Conservation (phyloP, 2,888 invertebrate species). For the Aporophyla lueneburgensis region DNA sequence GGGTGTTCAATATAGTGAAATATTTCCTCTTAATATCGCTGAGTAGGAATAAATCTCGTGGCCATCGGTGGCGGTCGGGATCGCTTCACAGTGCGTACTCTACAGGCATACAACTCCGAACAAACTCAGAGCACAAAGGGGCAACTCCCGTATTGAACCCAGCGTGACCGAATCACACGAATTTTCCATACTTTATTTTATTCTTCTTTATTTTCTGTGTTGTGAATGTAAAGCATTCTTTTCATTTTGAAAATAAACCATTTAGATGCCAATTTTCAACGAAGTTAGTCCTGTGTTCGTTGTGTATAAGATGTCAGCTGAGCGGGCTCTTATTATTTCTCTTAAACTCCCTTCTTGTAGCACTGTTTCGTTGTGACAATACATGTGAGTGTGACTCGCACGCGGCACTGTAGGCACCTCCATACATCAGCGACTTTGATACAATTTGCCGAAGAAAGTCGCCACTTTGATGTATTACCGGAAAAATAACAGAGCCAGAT, state of each 20-base stretch:
- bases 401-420: constrained; percentile 32
- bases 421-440: constrained; percentile 85
- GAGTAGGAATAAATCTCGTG: constrained; percentile 58
- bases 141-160: neutral
- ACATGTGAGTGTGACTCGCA: neutral
- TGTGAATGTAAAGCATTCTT: neutral
- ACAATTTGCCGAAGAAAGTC: constrained; percentile 85
- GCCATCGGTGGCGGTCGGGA: constrained; percentile 24
- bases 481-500: constrained; percentile 85
- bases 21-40: constrained; percentile 52
- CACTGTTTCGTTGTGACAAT: neutral
- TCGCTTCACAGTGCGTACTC: neutral
- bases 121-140: neutral
- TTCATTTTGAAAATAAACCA: neutral
- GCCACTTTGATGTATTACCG: constrained; percentile 86
- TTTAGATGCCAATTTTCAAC: neutral
- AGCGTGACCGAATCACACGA: neutral
- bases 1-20: constrained; percentile 10
- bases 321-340: neutral
- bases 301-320: neutral
- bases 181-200: neutral
- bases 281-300: neutral
- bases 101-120: constrained; percentile 12
- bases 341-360: neutral
- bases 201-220: neutral